Conservation (phyloP, 2,113 vertebrate species). For the Oophaga pumilio region DNA sequence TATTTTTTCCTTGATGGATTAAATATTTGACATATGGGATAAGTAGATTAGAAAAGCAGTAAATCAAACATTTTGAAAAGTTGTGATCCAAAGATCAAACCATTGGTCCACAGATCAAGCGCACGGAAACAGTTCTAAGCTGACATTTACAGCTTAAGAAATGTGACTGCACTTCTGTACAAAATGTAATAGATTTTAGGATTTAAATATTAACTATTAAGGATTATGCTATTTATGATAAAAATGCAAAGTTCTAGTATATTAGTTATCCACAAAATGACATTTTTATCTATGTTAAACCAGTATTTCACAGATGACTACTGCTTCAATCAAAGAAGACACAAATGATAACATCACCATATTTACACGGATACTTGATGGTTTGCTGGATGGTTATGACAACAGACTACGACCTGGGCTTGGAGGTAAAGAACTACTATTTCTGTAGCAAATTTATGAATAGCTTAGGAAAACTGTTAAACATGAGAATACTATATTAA, state of each 20-base stretch:
- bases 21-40: not conserved
- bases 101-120: not conserved
- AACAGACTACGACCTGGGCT: slow-evolving; percentile 92
- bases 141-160: not conserved
- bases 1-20: not conserved
- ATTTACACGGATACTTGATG: slow-evolving; percentile 93
- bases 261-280: not conserved
- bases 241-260: not conserved
- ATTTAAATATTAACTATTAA: not conserved
- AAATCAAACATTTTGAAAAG: not conserved
- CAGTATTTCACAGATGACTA: slow-evolving; percentile 86
- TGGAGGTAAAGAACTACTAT: slow-evolving; percentile 78
- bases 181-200: not conserved
- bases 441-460: not conserved
- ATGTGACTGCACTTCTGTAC: not conserved
- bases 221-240: not conserved
- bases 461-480: not conserved
- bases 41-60: not conserved
- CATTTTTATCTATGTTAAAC: slow-evolving; percentile 40
- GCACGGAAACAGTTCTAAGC: not conserved
- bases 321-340: slow-evolving; percentile 80
- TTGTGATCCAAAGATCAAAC: not conserved
- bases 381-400: slow-evolving; percentile 93
- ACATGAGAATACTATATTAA: not conserved
- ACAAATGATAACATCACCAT: slow-evolving; percentile 94